Evolutionary conservation across 2,888 invertebrate genomes (phyloP), one percentile per base, ranked within the genome.

Genomic region (Tinea pellionella): DNA sequence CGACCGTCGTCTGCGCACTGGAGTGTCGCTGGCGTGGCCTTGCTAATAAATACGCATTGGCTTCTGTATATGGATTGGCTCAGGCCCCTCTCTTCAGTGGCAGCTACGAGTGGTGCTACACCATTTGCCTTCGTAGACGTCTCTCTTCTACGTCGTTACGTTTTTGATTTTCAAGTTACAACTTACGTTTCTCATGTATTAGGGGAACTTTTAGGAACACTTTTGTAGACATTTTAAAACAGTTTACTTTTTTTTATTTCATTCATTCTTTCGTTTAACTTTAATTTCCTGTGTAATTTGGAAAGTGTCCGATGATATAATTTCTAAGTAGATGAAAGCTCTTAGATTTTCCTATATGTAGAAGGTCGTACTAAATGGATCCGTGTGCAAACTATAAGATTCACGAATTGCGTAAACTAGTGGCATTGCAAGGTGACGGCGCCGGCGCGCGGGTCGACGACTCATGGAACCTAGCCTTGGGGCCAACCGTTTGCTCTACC

Each of bases 401-500:
- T 83, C 81, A 75, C 75, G 69, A 75, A 80, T 87, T 87, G 86
- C 86, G 86, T 86, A 87, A 85, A 80, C 75, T 75, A 69, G 72
- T 75, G 32, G 77, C 78, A 78, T 75, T 70, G 76, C 84, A 86
- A 87, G 86, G 86, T 84, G 78, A 85, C 76, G 77, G 73, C n/a
- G n/a, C n/a, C n/a, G n/a, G n/a, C n/a, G n/a, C n/a, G n/a, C 75
- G 78, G 86, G 86, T 86, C 86, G 81, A 73, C 83, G 86, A 85
- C 86, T 78, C 74, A 72, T 68, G 18, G 71, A 68, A 65, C 64
- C 66, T 73, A 79, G 81, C 86, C 86, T 86, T 85, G 86, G 74
- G 71, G 78, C 70, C 73, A 42, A 13, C 43, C 19, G 61, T 43
- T 76, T 77, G 74, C 75, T 74, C 78, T 72, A 71, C 72, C 71